phyloP scores from a whole-genome alignment of 2,113 vertebrate genomes.

The Anoplopoma fimbria region DNA sequence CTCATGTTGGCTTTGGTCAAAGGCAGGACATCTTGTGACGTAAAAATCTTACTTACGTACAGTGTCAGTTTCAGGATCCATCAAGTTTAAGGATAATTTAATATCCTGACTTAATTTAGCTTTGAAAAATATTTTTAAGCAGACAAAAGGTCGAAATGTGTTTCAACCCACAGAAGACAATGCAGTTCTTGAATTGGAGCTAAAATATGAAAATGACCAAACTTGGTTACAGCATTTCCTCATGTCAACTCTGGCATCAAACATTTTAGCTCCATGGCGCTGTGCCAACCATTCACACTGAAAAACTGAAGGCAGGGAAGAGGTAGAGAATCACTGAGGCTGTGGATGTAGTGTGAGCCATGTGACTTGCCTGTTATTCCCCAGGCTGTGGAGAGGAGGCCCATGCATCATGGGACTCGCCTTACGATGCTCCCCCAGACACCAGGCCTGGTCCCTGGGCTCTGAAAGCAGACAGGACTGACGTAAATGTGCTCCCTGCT shows the following conservation, averaged over 20 bases:
- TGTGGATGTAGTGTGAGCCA: conserved; percentile 45
- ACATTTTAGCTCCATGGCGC: conserved; percentile 11
- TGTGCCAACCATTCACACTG: conserved; percentile 21
- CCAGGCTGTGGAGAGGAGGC: conserved; percentile 49
- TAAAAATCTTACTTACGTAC: no score
- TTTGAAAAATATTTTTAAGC: no score
- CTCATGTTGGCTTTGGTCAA: neutral
- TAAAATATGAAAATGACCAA: no score
- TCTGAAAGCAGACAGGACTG: conserved; percentile 73
- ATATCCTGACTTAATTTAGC: no score
- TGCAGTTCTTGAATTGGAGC: no score
- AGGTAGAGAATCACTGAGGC: conserved; percentile 23
- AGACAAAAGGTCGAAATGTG: no score
- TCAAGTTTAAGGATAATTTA: no score
- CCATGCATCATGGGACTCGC: conserved; percentile 67
- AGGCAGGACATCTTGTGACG: conserved; percentile 24
- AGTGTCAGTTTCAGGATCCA: no score
- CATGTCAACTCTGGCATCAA: conserved; percentile 32
- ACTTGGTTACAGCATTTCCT: no score
- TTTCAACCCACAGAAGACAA: no score
- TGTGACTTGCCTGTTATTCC: conserved; percentile 65
- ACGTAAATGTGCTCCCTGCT: conserved; percentile 81
- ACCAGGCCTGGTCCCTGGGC: conserved; percentile 64
- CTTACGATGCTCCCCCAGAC: conserved; percentile 54
- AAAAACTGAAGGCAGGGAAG: conserved; percentile 8